Evolutionary conservation across 2,113 vertebrate genomes (phyloP), one percentile per base, ranked within the genome.

Genomic region (Furnarius figulus): DNA sequence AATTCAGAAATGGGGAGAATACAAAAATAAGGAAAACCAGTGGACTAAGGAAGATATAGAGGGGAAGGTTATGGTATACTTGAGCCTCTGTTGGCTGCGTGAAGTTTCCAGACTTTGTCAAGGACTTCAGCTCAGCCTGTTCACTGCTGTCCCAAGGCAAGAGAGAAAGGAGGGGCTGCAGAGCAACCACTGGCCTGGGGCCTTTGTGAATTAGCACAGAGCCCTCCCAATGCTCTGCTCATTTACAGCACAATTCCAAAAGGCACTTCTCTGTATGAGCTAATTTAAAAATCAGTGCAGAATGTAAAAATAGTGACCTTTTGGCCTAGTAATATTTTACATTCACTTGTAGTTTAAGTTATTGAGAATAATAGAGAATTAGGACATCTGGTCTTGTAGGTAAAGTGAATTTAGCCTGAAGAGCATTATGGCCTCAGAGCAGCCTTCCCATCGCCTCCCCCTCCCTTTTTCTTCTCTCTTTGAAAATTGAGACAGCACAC

Each of bases 361-460:
- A 85, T 8, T 52, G 59, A 74, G 63, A 85, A 77, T 71, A 90
- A 86, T 1, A 47, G 42, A 75, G 75, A 93, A 93, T 72, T 83
- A 92, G 25, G 68, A 67, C 1, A 1, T 74, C 73, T 81, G 28
- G 44, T 78, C 40, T 70, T 67, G 30, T n/a, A 62, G 31, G 39
- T 47, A 77, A 90, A 89, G 52, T 33, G 65, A 94, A 84, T 81
- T 84, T 77, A 61, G 61, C 63, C 44, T 12, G 40, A 63, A 95
- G 61, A 87, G 39, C 46, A 67, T 68, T 44, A 16, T 5, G 35
- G 31, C 56, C 55, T 80, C 85, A 83, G 21, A 94, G 37, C 44
- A 65, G 59, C 21, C 30, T 42, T 77, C 19, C n/a, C 37, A 18
- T 37, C 22, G 42, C 16, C 13, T 13, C 40, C 56, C 31, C 8